phyloP scores from a whole-genome alignment of 2,888 invertebrate species.

The Tenthredo livida region DNA sequence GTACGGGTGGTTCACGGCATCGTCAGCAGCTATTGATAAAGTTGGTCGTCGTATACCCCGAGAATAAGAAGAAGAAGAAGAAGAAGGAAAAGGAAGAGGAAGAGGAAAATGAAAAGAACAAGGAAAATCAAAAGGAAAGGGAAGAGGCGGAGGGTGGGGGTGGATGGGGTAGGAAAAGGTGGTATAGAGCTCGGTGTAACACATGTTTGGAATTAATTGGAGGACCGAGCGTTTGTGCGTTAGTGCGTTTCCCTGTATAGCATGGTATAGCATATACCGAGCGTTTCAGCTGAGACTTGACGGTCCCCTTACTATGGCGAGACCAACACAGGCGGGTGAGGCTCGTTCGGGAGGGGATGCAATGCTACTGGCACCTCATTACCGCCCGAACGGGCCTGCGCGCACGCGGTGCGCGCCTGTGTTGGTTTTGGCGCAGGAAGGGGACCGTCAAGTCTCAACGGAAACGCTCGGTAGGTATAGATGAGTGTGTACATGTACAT shows the following conservation, averaged over 20 bases:
- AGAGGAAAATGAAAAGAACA: background rate
- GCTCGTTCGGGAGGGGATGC: no score
- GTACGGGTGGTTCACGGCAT: constrained; percentile 24
- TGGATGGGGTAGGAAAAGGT: background rate
- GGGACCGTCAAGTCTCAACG: no score
- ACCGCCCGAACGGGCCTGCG: no score
- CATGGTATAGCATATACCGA: background rate
- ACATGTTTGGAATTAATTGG: constrained; percentile 24
- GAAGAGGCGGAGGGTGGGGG: background rate
- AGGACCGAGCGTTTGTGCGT: background rate
- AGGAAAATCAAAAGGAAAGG: constrained; percentile 22
- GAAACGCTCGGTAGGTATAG: no score
- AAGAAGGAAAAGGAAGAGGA: constrained; percentile 14
- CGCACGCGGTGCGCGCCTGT: no score
- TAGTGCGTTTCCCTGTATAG: no score
- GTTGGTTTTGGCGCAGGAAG: no score
- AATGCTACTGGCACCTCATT: no score
- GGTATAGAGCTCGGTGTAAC: background rate
- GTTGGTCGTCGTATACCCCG: background rate
- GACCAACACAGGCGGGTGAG: no score
- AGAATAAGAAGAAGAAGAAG: background rate
- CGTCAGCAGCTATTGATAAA: constrained; percentile 56
- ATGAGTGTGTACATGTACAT: background rate
- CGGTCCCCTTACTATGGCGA: no score
- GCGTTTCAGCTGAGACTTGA: no score